Percentiles rank a stretch among this genome's conserved stretches.
Evolutionary conservation across 2,113 vertebrate species (phyloP).

Genomic region (Psittacula cyanocephala): DNA sequence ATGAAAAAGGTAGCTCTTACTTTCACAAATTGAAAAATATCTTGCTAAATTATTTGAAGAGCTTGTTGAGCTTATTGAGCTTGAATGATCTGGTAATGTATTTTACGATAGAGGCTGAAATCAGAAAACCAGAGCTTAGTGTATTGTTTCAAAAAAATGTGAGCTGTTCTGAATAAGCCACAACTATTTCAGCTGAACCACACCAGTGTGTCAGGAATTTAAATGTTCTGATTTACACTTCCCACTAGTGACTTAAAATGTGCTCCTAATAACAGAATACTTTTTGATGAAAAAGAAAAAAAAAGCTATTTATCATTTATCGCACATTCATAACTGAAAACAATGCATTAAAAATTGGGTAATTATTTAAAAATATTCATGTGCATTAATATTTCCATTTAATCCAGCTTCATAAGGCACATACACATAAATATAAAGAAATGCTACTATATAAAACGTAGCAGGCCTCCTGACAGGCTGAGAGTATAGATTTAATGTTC

Average conservation of each 20-base stretch:
- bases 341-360: background rate
- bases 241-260: background rate
- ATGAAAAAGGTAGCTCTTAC: background rate
- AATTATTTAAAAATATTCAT: rapidly evolving
- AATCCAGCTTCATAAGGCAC: background rate
- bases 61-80: background rate
- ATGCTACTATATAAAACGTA: background rate
- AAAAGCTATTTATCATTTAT: background rate
- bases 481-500: background rate
- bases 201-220: background rate
- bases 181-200: background rate
- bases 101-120: background rate
- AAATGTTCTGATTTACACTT: background rate
- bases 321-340: background rate
- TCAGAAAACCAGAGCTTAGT: background rate
- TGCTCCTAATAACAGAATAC: background rate
- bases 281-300: background rate
- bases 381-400: background rate
- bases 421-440: background rate
- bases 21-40: background rate
- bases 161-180: background rate
- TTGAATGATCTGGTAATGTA: background rate
- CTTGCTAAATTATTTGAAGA: conserved; percentile 1
- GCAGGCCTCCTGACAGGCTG: background rate
- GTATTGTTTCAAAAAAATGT: background rate